Base-by-base conservation (phyloP, 2,888 invertebrate species). In the Catonia carolina region DNA sequence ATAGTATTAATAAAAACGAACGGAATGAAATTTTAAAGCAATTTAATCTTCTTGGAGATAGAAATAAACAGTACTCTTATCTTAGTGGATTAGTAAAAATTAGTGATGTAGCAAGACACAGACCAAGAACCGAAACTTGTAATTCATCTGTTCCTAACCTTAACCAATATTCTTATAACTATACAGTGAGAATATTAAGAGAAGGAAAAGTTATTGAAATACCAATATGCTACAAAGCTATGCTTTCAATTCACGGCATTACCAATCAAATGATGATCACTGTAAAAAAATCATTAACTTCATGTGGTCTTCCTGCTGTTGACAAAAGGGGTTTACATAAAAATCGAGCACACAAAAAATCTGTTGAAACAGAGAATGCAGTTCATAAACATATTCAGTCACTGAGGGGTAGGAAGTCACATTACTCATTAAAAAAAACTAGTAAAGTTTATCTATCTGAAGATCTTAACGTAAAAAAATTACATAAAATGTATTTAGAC, bases 401-500 rank as follows among this genome's bases (percentile, higher is more conserved):
- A 18, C 20, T 51, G n/a, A 20, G 18, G 18, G 51, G 36, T 20
- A 33, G 36, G 4, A 51, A 51, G 36, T 51, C 51, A 15, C 51
- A 51, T 17, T 45, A 45, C 10, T 35, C 22, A n/a, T 27, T 31
- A 2, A 31, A 36, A 51, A 51, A 51, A 51, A 17, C 36, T 10
- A 51, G 36, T 15, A 51, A 51, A 51, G 36, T 51, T 8, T 51
- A 51, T 20, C 51, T 37, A 36, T 17, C 51, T 17, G 36, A 51
- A 36, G 51, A 51, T 18, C 51, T 51, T 1, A 51, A 51, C 17
- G 35, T 51, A n/a, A 51, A 36, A 4, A 35, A 51, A 20, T 36
- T 51, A 7, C 35, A 51, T 51, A 37, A 51, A 51, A 36, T 51
- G 51, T n/a, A n/a, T n/a, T n/a, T n/a, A n/a, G 20, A 51, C 36